Percentiles rank a stretch among this genome's conserved stretches.
Evolutionary conservation across 2,113 vertebrate genomes (phyloP).

Genomic region (Hemiprocne comata): DNA sequence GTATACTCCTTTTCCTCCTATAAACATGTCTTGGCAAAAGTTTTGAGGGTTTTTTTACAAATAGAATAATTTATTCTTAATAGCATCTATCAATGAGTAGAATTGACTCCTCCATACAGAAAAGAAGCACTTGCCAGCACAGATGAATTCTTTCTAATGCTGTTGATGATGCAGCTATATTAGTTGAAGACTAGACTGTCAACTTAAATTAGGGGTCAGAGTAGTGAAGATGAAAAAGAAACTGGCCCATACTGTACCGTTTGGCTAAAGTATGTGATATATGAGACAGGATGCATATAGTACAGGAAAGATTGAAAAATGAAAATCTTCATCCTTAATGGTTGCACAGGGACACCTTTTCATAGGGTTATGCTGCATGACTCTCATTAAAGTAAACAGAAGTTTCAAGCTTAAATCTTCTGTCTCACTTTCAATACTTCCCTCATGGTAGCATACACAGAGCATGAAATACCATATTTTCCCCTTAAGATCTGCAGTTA

Average conservation of each 20-base stretch:
- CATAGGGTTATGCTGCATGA: background rate
- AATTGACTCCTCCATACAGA: background rate
- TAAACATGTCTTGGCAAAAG: background rate
- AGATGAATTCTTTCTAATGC: background rate
- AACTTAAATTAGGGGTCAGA: background rate
- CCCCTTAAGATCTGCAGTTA: background rate
- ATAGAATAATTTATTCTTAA: background rate
- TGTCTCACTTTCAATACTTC: background rate
- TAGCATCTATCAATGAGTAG: background rate
- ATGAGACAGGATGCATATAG: background rate
- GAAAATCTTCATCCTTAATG: background rate
- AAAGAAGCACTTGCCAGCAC: background rate
- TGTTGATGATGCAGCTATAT: background rate
- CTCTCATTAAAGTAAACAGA: background rate
- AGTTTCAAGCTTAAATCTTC: background rate
- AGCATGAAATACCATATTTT: background rate
- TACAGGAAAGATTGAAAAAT: background rate
- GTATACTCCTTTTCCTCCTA: background rate
- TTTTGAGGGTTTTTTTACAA: background rate
- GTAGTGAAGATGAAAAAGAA: conserved; percentile 16
- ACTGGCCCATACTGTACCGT: background rate
- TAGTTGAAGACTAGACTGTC: conserved; percentile 11
- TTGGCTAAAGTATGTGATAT: background rate
- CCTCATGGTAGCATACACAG: background rate
- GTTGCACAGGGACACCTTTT: background rate